Evolutionary conservation across 2,888 invertebrate genomes (phyloP), one percentile per base, ranked within the genome.

Genomic region (Pyrocoelia pectoralis): DNA sequence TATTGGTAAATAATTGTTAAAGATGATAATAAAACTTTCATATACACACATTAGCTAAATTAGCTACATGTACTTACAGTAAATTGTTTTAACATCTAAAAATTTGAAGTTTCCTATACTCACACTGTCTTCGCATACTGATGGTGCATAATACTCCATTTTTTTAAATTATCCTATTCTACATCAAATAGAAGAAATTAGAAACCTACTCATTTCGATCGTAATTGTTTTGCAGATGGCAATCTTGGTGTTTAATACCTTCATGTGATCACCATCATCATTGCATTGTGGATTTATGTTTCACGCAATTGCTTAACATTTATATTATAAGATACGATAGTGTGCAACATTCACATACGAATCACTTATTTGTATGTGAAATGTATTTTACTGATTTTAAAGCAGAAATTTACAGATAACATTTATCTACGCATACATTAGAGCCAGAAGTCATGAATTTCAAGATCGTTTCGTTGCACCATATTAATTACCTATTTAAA

Each of bases 1-100:
- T 54, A 63, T 58, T 8, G 5, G 10, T 8, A 33, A 29, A 14
- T 52, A 33, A 15, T 14, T 52, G 33, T 29, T 52, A 33, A 38
- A 12, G 10, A 29, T 29, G 52, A 29, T 50, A 46, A 56, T 56
- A 61, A 41, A 71, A 71, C 72, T 49, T 57, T 58, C 54, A 52
- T 60, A 60, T 63, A 63, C 63, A 63, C 58, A 63, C 54, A 63
- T 63, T 63, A 63, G 63, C 63, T 63, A 63, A 55, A 33, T 63
- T 54, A 63, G 63, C 63, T 63, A 63, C 63, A 63, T 63, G 63
- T 63, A 72, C 72, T 72, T 67, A 62, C 57, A 62, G 52, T 62
- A 52, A 63, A 63, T 46, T 63, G 58, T 63, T 28, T 29, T 51
- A 62, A 58, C 63, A 63, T 43, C 63, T 63, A 63, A 63, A 58